A percentile compares a stretch with the other conserved stretches of the same genome.
phyloP scores from a whole-genome alignment of 2,888 invertebrate genomes.

The Ennomos erosarius region DNA sequence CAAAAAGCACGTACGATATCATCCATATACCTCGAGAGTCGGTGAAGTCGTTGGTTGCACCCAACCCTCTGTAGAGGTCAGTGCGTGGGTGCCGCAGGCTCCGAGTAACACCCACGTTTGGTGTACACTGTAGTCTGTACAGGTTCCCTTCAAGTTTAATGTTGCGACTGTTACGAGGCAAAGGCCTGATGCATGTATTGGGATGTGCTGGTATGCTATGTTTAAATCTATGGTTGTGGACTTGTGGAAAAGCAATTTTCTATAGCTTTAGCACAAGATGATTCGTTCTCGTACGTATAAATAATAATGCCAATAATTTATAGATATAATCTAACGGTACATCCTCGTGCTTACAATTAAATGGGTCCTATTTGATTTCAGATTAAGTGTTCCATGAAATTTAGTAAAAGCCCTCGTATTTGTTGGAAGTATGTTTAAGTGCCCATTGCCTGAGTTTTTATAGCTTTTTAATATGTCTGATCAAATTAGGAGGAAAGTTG shows the following conservation, averaged over 20 bases:
- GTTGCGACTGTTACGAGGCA: conserved; percentile 53
- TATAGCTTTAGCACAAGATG: neutral
- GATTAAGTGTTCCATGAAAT: conserved; percentile 17
- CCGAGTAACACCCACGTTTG: conserved; percentile 69
- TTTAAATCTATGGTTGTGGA: conserved; percentile 34
- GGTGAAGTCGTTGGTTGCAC: conserved; percentile 50
- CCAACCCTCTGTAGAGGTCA: conserved; percentile 63
- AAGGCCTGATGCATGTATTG: conserved; percentile 33
- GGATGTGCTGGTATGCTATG: conserved; percentile 44
- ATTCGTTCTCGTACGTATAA: no score
- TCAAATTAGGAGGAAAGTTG: conserved; percentile 29
- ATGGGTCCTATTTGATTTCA: conserved; percentile 21
- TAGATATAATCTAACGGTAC: neutral
- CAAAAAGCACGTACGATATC: conserved; percentile 40
- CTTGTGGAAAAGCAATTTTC: conserved; percentile 7
- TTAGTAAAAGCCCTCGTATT: conserved; percentile 20
- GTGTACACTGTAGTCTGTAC: conserved; percentile 63
- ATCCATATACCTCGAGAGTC: conserved; percentile 43
- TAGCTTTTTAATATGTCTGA: conserved; percentile 31
- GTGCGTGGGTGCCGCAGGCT: conserved; percentile 71
- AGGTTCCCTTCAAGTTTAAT: conserved; percentile 64
- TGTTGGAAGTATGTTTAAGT: conserved; percentile 20
- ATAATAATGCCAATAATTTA: neutral
- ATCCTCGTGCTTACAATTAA: conserved; percentile 2
- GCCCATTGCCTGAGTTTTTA: conserved; percentile 22